A percentile compares a stretch with the other conserved stretches of the same genome.
These are phyloP conservation scores for Tychaedon coryphoeus DNA, from an alignment of 2,113 vertebrate species.

Conservation along the genomic window DNA sequence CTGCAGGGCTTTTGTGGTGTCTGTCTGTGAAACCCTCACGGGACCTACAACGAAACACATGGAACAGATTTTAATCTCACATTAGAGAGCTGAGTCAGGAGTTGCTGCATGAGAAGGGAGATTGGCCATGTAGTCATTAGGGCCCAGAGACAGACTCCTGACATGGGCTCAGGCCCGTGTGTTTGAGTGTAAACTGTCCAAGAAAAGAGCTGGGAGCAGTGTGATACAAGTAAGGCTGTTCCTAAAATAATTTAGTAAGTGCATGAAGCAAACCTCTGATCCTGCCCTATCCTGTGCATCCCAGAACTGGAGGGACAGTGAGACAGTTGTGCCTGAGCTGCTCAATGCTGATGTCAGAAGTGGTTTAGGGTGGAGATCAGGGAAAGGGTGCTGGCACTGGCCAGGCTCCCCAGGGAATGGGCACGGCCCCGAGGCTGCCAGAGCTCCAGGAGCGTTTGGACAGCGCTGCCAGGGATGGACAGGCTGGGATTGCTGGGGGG, in stretches of 20 bases:
- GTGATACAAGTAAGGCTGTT: neutral
- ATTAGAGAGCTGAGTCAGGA: neutral
- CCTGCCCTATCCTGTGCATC: neutral
- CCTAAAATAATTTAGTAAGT: neutral
- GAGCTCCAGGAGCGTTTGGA: too few relatives aligned
- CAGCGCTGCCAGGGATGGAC: too few relatives aligned
- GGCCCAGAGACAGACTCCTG: neutral
- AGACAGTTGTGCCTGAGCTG: neutral
- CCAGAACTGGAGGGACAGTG: neutral
- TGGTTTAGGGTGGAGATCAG: fast-evolving
- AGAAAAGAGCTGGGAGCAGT: neutral
- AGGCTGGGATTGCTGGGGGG: neutral
- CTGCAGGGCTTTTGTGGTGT: neutral
- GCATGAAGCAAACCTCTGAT: neutral
- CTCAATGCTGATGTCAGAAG: fast-evolving
- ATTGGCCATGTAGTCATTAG: neutral
- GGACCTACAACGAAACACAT: neutral
- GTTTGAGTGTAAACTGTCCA: neutral
- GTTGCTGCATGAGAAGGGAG: neutral
- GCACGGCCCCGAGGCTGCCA: too few relatives aligned
- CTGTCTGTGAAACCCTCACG: neutral
- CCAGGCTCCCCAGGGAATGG: neutral
- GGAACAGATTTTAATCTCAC: neutral
- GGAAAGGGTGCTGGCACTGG: neutral
- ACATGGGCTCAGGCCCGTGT: fast-evolving